Evolutionary conservation across 2,113 vertebrate species (phyloP).

Genomic region (Chaetura pelagica): DNA sequence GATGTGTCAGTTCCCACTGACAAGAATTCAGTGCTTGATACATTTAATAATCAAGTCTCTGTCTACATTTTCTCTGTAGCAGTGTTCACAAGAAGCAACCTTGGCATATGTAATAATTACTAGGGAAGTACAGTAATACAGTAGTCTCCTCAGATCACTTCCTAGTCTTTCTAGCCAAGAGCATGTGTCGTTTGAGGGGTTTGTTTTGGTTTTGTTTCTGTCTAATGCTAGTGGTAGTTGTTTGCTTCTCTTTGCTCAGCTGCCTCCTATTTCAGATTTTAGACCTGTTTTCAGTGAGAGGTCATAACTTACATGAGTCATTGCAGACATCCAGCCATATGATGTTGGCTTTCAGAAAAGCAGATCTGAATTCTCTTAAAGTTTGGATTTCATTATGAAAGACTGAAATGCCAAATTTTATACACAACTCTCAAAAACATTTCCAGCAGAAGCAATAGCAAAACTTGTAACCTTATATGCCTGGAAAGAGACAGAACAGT

Average conservation of each 20-base stretch:
- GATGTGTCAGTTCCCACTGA: not conserved
- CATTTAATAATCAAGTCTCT: not conserved
- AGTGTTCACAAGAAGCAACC: not conserved
- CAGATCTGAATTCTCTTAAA: not conserved
- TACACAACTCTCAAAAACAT: not conserved
- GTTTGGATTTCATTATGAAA: conserved; percentile 10
- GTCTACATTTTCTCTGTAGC: not conserved
- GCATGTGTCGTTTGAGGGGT: not conserved
- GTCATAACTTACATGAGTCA: not conserved
- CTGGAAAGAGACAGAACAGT: not conserved
- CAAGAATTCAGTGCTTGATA: not conserved
- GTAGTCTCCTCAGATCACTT: not conserved
- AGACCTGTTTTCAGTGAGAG: not conserved
- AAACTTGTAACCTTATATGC: not conserved
- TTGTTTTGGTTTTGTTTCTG: not conserved
- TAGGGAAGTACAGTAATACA: not conserved
- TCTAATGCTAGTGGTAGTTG: not conserved
- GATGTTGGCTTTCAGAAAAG: not conserved
- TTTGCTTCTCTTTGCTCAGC: not conserved
- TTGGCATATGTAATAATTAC: not conserved
- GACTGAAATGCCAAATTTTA: not conserved
- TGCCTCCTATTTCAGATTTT: not conserved
- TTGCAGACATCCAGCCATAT: not conserved
- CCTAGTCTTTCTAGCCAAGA: not conserved
- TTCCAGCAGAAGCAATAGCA: not conserved